Percentiles rank a stretch among this genome's conserved stretches.
Evolutionary conservation across 2,888 invertebrate genomes (phyloP).

Genomic region (Xestia xanthographa): DNA sequence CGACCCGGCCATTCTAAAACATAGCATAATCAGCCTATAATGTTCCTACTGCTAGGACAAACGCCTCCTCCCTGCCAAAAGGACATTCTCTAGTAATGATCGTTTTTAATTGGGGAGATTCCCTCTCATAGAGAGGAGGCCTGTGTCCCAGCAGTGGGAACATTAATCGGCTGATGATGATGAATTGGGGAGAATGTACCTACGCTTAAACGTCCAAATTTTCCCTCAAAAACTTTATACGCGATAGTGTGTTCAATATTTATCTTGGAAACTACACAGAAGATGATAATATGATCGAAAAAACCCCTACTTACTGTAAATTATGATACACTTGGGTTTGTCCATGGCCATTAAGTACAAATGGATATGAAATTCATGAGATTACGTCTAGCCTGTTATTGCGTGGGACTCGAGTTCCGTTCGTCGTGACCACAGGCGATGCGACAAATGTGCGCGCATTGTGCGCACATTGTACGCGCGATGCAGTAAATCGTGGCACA

Average conservation of each 20-base stretch:
- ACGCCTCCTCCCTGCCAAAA: background rate
- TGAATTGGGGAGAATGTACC: no score
- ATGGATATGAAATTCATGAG: constrained; percentile 21
- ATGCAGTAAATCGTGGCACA: background rate
- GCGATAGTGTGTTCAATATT: constrained; percentile 1
- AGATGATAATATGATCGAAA: constrained; percentile 32
- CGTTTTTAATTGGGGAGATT: background rate
- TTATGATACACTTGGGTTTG: constrained; percentile 40
- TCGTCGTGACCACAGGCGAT: background rate
- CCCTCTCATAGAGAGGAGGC: no score
- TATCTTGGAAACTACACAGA: constrained; percentile 6
- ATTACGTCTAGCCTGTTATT: constrained; percentile 7
- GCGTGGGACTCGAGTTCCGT: background rate
- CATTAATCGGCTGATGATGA: no score
- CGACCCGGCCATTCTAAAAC: background rate
- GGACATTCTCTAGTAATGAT: background rate
- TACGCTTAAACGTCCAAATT: background rate
- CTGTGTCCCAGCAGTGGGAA: no score
- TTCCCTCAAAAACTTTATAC: background rate
- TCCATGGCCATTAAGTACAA: constrained; percentile 27
- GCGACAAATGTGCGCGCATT: no score
- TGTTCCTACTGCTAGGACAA: background rate
- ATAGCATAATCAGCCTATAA: background rate
- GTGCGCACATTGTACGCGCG: no score
- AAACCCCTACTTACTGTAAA: constrained; percentile 26